These are phyloP conservation scores for Cyaniris semiargus DNA, from an alignment of 2,888 invertebrate species.

Conservation along the genomic window DNA sequence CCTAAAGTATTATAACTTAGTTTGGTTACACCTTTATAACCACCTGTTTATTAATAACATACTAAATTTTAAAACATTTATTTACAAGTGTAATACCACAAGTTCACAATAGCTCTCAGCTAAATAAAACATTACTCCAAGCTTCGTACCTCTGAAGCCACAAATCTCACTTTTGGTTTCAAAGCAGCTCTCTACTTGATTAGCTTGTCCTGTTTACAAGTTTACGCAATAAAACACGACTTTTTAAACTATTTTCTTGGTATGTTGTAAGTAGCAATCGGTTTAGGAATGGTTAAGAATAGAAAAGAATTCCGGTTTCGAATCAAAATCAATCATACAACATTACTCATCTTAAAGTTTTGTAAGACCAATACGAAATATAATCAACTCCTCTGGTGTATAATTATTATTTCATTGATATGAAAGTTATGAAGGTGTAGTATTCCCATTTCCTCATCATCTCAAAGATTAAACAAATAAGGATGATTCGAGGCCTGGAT, in stretches of 20 bases:
- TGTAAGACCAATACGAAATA: too few species aligned
- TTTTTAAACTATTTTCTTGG: conserved; percentile 13
- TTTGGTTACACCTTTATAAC: too few species aligned
- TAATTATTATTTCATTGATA: too few species aligned
- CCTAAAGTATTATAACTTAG: too few species aligned
- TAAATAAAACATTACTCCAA: conserved; percentile 57
- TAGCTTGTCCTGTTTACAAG: conserved; percentile 45
- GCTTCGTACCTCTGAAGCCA: conserved; percentile 48
- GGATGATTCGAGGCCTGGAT: not conserved
- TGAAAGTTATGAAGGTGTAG: not conserved
- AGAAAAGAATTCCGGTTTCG: too few species aligned
- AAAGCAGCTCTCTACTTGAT: conserved; percentile 64
- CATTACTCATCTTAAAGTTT: too few species aligned
- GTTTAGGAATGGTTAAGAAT: not conserved
- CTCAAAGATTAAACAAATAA: conserved; percentile 15
- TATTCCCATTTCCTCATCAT: not conserved
- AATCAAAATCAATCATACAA: too few species aligned
- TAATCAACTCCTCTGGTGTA: too few species aligned
- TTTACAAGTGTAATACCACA: not conserved
- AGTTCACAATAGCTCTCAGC: conserved; percentile 52
- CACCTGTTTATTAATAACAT: too few species aligned
- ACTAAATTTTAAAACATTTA: too few species aligned
- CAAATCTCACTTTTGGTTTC: conserved; percentile 64
- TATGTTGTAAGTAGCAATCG: not conserved
- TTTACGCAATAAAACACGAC: conserved; percentile 27